Evolutionary conservation across 2,888 invertebrate species (phyloP).

Genomic region (Plebejus anna): DNA sequence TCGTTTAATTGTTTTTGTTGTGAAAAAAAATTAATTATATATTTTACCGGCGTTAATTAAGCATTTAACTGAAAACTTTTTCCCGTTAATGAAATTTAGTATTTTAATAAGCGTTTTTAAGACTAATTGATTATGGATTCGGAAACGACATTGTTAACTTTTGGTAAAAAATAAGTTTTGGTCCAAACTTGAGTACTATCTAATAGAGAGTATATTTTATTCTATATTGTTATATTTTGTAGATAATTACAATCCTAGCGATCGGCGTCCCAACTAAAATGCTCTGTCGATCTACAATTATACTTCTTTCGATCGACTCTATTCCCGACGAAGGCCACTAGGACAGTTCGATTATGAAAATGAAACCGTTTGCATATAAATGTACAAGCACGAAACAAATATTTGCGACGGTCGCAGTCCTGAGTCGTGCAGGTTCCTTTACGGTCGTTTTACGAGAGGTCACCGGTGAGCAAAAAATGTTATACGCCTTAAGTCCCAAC

Average conservation of each 20-base stretch:
- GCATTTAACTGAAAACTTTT: neutral
- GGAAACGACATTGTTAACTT: too few relatives aligned
- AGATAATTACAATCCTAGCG: too few relatives aligned
- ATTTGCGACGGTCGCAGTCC: neutral
- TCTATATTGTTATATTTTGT: too few relatives aligned
- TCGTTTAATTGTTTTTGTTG: neutral
- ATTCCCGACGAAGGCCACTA: neutral
- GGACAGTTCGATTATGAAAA: neutral
- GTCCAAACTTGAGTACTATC: too few relatives aligned
- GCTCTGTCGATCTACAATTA: too few relatives aligned
- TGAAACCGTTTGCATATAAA: neutral
- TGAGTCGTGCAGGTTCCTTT: slow-evolving; percentile 2
- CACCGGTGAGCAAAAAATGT: neutral
- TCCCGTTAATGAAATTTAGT: neutral
- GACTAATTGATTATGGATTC: too few relatives aligned
- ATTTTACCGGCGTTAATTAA: neutral
- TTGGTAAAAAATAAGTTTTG: too few relatives aligned
- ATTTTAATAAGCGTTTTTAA: neutral
- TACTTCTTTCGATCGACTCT: neutral
- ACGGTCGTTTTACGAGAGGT: slow-evolving; percentile 20
- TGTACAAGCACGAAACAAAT: neutral
- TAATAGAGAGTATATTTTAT: too few relatives aligned
- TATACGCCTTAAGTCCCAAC: neutral
- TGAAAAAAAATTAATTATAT: neutral
- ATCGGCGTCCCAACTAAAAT: too few relatives aligned